Evolutionary conservation across 2,888 invertebrate genomes (phyloP).

Genomic region (Megalurothrips usitatus): DNA sequence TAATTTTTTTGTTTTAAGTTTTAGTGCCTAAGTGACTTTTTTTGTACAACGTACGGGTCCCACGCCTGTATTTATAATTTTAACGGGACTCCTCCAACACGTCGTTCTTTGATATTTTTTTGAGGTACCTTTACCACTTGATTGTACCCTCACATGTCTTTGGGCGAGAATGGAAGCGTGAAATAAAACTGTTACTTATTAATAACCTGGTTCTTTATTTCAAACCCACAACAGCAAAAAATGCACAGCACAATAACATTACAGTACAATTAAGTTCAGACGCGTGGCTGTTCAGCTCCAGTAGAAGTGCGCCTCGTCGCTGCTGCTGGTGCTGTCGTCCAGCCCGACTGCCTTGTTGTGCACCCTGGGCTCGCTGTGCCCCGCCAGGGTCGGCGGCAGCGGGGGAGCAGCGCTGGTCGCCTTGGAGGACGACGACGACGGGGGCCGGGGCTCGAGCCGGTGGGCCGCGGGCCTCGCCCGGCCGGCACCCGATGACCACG

Average conservation of each 20-base stretch:
- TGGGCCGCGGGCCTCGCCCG: too few relatives aligned
- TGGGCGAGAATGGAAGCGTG: not conserved
- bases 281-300: not conserved
- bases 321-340: not conserved
- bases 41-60: not conserved
- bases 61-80: not conserved
- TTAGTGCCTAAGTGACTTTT: not conserved
- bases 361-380: too few relatives aligned
- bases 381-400: too few relatives aligned
- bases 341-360: not conserved
- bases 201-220: not conserved
- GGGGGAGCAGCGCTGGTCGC: too few relatives aligned
- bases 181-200: constrained; percentile 17
- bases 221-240: too few relatives aligned
- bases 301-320: not conserved
- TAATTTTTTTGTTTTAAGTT: not conserved
- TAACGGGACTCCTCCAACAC: not conserved
- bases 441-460: not conserved
- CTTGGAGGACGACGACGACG: not conserved
- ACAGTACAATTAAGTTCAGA: too few relatives aligned
- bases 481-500: too few relatives aligned
- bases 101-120: not conserved
- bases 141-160: not conserved
- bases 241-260: too few relatives aligned
- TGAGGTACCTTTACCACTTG: not conserved